These are phyloP conservation scores for Anthoscopus minutus DNA, from an alignment of 2,113 vertebrate genomes.

Conservation along the genomic window DNA sequence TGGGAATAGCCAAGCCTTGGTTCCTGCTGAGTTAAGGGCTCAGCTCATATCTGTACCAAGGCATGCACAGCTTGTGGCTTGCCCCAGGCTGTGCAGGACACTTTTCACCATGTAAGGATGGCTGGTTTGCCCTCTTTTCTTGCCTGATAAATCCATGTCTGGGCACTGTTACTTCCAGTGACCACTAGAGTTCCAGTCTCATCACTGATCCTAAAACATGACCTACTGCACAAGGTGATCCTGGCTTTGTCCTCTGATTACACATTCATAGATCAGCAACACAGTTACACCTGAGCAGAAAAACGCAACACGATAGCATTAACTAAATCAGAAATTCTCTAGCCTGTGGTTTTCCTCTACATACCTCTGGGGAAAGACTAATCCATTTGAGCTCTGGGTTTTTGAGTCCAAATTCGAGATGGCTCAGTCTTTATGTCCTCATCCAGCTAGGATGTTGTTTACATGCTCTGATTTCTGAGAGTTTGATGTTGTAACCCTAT, in stretches of 20 bases:
- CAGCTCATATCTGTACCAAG: not conserved
- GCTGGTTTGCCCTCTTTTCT: not conserved
- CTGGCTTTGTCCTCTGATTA: not conserved
- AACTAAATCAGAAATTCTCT: not conserved
- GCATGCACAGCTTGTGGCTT: not conserved
- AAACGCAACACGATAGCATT: not conserved
- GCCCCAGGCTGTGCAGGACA: not conserved
- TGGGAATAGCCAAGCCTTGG: not conserved
- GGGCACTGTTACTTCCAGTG: not conserved
- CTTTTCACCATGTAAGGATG: not conserved
- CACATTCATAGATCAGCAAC: not conserved
- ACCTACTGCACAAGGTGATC: not conserved
- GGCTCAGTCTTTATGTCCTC: not conserved
- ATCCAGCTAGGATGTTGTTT: not conserved
- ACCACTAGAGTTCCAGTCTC: not conserved
- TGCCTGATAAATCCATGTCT: not conserved
- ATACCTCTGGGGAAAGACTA: not conserved
- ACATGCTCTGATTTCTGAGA: not conserved
- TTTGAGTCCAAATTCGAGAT: not conserved
- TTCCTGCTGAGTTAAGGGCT: not conserved
- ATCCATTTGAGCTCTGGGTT: not conserved
- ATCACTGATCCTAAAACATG: not conserved
- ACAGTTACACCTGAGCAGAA: not conserved
- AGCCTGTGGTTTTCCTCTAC: not conserved
- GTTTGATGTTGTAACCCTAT: conserved; percentile 3